phyloP scores from a whole-genome alignment of 2,797 vertebrate species.

The Molossus alvarezi region DNA sequence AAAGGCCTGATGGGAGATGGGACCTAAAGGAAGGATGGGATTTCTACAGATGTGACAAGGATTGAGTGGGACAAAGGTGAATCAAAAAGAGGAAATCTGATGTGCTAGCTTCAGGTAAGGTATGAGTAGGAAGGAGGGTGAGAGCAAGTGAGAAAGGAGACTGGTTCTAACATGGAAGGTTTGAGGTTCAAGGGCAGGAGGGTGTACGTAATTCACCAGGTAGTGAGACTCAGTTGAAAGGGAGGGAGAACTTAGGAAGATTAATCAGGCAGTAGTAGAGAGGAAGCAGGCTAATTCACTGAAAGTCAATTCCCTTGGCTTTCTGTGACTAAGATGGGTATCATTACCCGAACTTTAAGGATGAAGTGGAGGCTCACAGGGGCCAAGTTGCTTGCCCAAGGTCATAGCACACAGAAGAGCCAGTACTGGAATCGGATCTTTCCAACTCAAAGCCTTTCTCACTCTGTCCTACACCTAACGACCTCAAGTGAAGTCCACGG shows the following conservation, averaged over 20 bases:
- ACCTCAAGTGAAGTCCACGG: not conserved
- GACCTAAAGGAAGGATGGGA: not conserved
- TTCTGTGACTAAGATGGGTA: not conserved
- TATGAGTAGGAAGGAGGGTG: not conserved
- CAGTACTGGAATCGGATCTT: not conserved
- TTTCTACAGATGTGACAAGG: not conserved
- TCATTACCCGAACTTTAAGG: not conserved
- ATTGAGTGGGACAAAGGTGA: not conserved
- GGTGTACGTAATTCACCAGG: not conserved
- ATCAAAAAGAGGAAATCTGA: not conserved
- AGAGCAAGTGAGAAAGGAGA: not conserved
- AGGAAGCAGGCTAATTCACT: not conserved
- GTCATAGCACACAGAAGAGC: not conserved
- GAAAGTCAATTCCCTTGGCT: not conserved
- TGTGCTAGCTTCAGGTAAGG: not conserved
- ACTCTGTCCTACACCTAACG: not conserved
- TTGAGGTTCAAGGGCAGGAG: not conserved
- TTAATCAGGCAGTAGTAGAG: not conserved
- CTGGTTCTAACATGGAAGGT: not conserved
- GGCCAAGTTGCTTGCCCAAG: not conserved
- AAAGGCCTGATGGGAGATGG: not conserved
- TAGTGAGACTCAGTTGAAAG: not conserved
- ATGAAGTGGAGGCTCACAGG: not conserved
- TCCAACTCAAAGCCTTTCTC: not conserved
- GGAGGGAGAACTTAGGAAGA: not conserved